These are phyloP conservation scores for Drosophila glabriapex DNA, from an alignment of 2,888 invertebrate species.

Conservation along the genomic window DNA sequence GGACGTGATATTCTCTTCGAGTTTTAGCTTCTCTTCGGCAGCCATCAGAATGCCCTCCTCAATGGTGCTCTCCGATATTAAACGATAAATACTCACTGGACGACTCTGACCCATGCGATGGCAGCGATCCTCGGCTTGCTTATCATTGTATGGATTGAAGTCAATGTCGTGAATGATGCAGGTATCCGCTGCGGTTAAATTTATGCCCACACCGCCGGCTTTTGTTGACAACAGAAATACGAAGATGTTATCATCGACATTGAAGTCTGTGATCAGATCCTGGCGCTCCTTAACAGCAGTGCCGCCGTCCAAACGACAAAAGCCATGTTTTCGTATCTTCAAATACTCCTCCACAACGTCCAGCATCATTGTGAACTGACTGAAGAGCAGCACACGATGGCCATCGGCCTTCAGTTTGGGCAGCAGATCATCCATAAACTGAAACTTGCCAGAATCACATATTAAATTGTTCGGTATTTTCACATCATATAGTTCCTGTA, in stretches of 20 bases:
- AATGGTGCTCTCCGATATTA: constrained; percentile 94
- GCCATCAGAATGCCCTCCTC: constrained; percentile 97
- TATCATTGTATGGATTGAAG: constrained; percentile 99
- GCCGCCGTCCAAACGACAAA: constrained; percentile 94
- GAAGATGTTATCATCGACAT: constrained; percentile 91
- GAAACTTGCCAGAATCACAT: constrained; percentile 94
- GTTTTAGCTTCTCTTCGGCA: constrained; percentile 95
- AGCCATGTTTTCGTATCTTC: constrained; percentile 90
- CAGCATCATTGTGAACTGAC: constrained; percentile 98
- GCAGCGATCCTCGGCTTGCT: constrained; percentile 97
- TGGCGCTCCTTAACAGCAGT: constrained; percentile 95
- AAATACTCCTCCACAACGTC: constrained; percentile 96
- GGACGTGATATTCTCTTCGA: constrained; percentile 93
- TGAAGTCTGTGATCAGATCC: constrained; percentile 95
- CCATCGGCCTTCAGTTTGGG: constrained; percentile 90
- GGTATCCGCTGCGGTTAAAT: constrained; percentile 96
- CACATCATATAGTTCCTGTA: constrained; percentile 88
- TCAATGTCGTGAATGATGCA: constrained; percentile 99
- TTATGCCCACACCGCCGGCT: constrained; percentile 98
- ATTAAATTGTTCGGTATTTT: constrained; percentile 90
- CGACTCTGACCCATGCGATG: constrained; percentile 92
- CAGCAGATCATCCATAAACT: constrained; percentile 91
- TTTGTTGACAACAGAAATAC: constrained; percentile 96
- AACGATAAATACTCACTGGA: constrained; percentile 93
- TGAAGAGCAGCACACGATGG: constrained; percentile 95